phyloP scores from a whole-genome alignment of 2,888 invertebrate genomes.

The Stenolophus ochropezus region DNA sequence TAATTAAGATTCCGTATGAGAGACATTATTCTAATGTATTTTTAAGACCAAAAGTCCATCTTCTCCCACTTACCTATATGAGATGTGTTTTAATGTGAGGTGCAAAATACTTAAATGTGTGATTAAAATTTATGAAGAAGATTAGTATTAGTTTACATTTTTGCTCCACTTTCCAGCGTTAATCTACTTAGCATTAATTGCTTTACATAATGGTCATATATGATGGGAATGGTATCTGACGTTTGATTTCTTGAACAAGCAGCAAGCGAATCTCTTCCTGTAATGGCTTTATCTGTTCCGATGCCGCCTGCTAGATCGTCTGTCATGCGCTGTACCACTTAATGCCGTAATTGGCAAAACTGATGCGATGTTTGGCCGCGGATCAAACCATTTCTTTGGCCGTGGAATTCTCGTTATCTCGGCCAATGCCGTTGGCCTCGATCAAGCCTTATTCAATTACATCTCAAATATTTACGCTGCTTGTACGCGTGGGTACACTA shows the following conservation, averaged over 20 bases:
- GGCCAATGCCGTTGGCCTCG: conserved; percentile 56
- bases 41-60: too few species aligned
- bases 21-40: too few species aligned
- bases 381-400: conserved; percentile 57
- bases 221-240: neutral
- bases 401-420: conserved; percentile 57
- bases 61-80: too few species aligned
- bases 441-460: conserved; percentile 44
- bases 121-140: neutral
- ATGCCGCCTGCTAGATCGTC: neutral
- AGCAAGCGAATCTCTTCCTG: neutral
- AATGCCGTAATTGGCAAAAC: conserved; percentile 53
- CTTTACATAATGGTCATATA: neutral
- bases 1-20: too few species aligned
- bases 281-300: conserved; percentile 39
- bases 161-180: neutral
- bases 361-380: conserved; percentile 47
- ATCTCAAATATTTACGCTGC: conserved; percentile 50
- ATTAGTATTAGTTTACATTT: neutral
- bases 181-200: neutral
- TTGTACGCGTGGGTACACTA: conserved; percentile 2
- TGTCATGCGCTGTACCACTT: conserved; percentile 45
- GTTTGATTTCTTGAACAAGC: neutral
- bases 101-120: neutral
- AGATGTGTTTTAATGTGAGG: neutral